Evolutionary conservation across 2,888 invertebrate species (phyloP), one percentile per base, ranked within the genome.

Genomic region (Melinopterus prodromus): DNA sequence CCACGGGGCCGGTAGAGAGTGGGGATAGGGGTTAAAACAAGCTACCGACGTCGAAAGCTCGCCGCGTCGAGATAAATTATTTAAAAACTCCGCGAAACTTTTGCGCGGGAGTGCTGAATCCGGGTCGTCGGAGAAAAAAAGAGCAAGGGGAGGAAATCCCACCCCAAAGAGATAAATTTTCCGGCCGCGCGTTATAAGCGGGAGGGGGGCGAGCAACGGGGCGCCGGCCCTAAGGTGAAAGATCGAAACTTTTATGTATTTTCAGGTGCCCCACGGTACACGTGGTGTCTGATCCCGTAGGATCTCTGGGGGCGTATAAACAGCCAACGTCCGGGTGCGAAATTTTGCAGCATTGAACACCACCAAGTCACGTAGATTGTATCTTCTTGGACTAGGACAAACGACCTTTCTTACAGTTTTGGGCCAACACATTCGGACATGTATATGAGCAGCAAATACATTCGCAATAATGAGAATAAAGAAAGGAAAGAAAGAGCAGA

Each of bases 51-150:
- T 53, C 53, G 53, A 53, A 53, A 53, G 53, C 53, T 53, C 53
- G 53, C 53, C 53, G 53, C 53, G 53, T 53, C 53, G 53, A 53
- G 53, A 53, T 53, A 53, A 53, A 53, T 53, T 53, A 53, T 53
- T 53, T 53, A 53, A 53, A 53, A 53, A 53, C 53, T 53, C 53
- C 53, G 53, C 53, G 53, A 53, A 53, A 53, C 53, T 53, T 53
- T 53, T 53, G 53, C 53, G 53, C 53, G 53, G 53, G 53, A 53
- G 53, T 53, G 53, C 53, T 9, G 53, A 53, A 53, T 53, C 53
- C 53, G 53, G 53, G 53, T 53, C 53, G 53, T 53, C 53, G 53
- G 53, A 53, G 53, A 53, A 53, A 53, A 53, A 53, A 53, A 53
- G 53, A 53, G 53, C 53, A 53, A 53, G 53, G 53, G 53, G 53